These are phyloP conservation scores for Cryptomyrus ogoouensis DNA, from an alignment of 2,113 vertebrate genomes.

Conservation along the genomic window DNA sequence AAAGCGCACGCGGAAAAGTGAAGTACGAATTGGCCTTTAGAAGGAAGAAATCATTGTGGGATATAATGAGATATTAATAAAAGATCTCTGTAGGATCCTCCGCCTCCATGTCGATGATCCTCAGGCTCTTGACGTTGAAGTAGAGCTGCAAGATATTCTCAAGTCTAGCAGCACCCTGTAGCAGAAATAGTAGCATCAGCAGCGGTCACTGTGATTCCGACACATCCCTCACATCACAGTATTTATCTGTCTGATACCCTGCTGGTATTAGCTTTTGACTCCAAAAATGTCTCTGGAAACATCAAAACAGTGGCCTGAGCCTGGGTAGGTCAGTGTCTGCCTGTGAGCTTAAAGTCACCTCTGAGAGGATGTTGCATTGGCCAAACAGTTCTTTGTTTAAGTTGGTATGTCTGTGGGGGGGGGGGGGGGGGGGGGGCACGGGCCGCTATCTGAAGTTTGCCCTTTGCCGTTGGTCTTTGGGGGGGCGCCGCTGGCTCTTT, in stretches of 20 bases:
- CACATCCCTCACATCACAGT: background rate
- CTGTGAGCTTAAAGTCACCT: background rate
- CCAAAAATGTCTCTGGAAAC: background rate
- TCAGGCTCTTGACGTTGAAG: background rate
- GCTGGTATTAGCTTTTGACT: background rate
- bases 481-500: too few species aligned
- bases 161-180: background rate
- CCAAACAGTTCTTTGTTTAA: background rate
- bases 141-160: accelerated
- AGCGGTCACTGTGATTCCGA: background rate
- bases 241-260: background rate
- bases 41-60: background rate
- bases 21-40: background rate
- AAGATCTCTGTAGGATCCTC: background rate
- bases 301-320: background rate
- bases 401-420: background rate
- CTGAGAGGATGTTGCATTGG: background rate
- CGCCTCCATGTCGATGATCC: background rate
- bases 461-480: too few species aligned
- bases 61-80: background rate
- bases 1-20: background rate
- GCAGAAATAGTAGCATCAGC: background rate
- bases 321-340: background rate
- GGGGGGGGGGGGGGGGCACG: too few species aligned
- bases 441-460: too few species aligned